Evolutionary conservation across 2,113 vertebrate species (phyloP).

Genomic region (Tupaia tana): DNA sequence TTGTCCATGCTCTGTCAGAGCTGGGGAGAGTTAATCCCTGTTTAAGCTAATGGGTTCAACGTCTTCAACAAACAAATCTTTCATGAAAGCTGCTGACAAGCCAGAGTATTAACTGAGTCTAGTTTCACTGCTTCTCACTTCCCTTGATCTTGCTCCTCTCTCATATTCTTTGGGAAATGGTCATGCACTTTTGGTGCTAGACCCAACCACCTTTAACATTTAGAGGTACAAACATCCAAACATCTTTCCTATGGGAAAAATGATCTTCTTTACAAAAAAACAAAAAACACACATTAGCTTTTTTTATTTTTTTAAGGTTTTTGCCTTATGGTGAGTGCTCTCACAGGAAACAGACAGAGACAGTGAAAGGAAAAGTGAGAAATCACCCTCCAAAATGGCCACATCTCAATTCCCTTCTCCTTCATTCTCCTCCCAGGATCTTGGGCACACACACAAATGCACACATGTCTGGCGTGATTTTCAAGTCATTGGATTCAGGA

Average conservation of each 20-base stretch:
- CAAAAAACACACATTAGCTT: background rate
- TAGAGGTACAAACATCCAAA: background rate
- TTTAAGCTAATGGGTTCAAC: conserved; percentile 40
- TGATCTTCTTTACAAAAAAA: too few species aligned
- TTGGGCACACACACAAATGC: too few species aligned
- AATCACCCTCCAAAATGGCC: too few species aligned
- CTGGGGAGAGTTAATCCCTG: conserved; percentile 46
- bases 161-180: background rate
- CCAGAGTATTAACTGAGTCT: background rate
- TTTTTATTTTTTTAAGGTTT: background rate
- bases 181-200: background rate
- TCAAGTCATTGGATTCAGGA: too few species aligned
- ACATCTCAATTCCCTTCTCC: too few species aligned
- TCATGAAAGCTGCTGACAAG: conserved; percentile 42
- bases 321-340: too few species aligned
- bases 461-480: too few species aligned
- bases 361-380: too few species aligned
- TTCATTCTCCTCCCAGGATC: too few species aligned
- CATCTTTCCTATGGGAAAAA: background rate
- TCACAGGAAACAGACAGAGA: too few species aligned
- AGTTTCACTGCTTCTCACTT: background rate
- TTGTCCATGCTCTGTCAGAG: background rate
- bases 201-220: background rate
- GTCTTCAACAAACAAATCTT: conserved; percentile 67
- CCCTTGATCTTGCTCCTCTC: background rate